Conservation (phyloP, 2,113 vertebrate genomes). For the Gambusia affinis region DNA sequence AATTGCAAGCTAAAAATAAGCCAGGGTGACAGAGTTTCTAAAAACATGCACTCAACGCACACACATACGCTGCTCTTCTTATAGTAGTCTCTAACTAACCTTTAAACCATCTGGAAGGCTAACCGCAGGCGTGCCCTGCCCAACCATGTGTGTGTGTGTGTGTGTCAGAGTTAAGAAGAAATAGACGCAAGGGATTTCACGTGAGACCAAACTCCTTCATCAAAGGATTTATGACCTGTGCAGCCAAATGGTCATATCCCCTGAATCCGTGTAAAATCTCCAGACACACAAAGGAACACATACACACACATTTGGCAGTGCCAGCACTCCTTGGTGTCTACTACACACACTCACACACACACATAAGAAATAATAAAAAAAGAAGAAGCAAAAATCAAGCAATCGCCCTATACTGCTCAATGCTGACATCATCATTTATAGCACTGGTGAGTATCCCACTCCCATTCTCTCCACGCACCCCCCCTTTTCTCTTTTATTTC, state of each 20-base stretch:
- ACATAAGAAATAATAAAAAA: constrained; percentile 17
- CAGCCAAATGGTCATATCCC: constrained; percentile 72
- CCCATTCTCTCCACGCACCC: constrained; percentile 26
- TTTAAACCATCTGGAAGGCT: constrained; percentile 75
- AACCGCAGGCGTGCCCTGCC: constrained; percentile 72
- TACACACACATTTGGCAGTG: constrained; percentile 33
- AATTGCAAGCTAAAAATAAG: constrained; percentile 52
- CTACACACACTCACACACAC: constrained; percentile 5
- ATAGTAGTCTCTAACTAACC: constrained; percentile 74
- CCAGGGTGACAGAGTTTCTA: constrained; percentile 45
- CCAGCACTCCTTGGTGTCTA: constrained; percentile 45
- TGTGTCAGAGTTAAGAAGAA: constrained; percentile 12
- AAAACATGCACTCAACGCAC: constrained; percentile 33
- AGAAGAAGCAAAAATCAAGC: constrained; percentile 35
- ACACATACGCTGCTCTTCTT: constrained; percentile 58
- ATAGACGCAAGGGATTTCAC: constrained; percentile 19
- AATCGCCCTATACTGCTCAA: constrained; percentile 30
- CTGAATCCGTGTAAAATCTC: constrained; percentile 60
- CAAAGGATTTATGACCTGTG: constrained; percentile 72
- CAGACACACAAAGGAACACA: constrained; percentile 28
- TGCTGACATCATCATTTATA: constrained; percentile 65
- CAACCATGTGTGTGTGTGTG: constrained; percentile 40
- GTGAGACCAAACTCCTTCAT: constrained; percentile 63
- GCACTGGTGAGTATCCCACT: constrained; percentile 12
- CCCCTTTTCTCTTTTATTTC: constrained; percentile 11